Evolutionary conservation across 2,888 invertebrate species (phyloP), one percentile per base, ranked within the genome.

Genomic region (Xanthorhoe designata): DNA sequence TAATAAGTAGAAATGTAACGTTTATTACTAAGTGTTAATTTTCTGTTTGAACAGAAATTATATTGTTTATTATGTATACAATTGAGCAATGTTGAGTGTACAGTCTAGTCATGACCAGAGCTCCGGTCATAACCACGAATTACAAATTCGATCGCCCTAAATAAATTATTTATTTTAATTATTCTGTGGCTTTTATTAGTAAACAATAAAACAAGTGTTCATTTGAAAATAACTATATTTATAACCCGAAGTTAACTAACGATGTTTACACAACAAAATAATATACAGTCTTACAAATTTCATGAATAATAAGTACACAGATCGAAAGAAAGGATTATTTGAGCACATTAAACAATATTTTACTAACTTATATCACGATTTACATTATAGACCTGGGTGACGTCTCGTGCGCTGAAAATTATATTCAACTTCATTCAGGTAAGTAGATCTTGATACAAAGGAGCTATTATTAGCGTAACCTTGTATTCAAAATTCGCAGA

Each of bases 241-340:
- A 87, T 92, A 91, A 91, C 89, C 86, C 88, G 89, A 89, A 88
- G 83, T 88, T 86, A 85, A 85, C 81, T 90, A 92, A 91, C 90
- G 88, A 91, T 88, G 86, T 90, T 74, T 88, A 91, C 88, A 90
- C 90, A 92, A 92, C 88, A 88, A 90, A 91, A 90, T 88, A 88
- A 91, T 86, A 90, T 91, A 93, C 93, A 93, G 93, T 93, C 93
- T 93, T 92, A 92, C 90, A 86, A 92, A 90, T 93, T 92, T 88
- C 91, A 89, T 86, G 87, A 89, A 90, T 83, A 81, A 90, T 93
- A 93, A 93, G 92, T 93, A 93, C 92, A 87, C 80, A 88, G 87
- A 87, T 88, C 85, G 83, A 78, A 79, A 78, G 61, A 70, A 66
- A 65, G 32, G 64, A 66, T 66, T 69, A 70, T 67, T 74, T 71